Evolutionary conservation across 2,797 vertebrate genomes (phyloP).

Genomic region (Cryptoblepharus egeriae): DNA sequence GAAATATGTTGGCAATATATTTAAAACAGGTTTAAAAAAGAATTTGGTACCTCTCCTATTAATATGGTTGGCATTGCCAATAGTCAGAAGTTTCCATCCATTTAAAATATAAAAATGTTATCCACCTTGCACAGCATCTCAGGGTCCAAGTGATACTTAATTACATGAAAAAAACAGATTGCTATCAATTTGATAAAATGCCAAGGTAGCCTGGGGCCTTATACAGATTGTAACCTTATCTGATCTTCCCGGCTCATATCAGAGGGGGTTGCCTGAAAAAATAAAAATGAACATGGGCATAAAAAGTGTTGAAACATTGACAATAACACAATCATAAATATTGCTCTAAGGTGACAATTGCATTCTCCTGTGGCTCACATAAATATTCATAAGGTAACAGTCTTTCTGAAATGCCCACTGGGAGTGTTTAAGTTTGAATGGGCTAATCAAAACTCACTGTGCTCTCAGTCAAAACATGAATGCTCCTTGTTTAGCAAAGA

Average conservation of each 20-base stretch:
- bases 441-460: slow-evolving; percentile 9
- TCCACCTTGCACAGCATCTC: not conserved
- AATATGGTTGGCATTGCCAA: not conserved
- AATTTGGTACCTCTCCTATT: not conserved
- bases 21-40: not conserved
- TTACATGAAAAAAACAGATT: slow-evolving; percentile 44
- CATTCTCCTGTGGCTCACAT: slow-evolving; percentile 18
- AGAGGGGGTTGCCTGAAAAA: slow-evolving; percentile 24
- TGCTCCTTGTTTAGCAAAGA: slow-evolving; percentile 8
- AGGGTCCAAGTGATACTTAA: slow-evolving; percentile 25
- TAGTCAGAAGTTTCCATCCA: not conserved
- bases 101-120: slow-evolving; percentile 24
- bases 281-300: slow-evolving; percentile 4
- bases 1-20: not conserved
- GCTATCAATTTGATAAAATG: slow-evolving; percentile 29
- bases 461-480: slow-evolving; percentile 39
- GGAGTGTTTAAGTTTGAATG: slow-evolving; percentile 32
- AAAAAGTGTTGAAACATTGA: slow-evolving; percentile 47
- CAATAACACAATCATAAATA: slow-evolving; percentile 49
- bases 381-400: slow-evolving; percentile 16
- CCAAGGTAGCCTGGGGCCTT: not conserved
- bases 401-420: slow-evolving; percentile 20
- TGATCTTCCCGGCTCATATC: slow-evolving; percentile 39
- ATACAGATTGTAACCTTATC: slow-evolving; percentile 24
- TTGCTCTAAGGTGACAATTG: slow-evolving; percentile 22